These are phyloP conservation scores for Anguilla rostrata DNA, from an alignment of 2,113 vertebrate genomes.

Conservation along the genomic window DNA sequence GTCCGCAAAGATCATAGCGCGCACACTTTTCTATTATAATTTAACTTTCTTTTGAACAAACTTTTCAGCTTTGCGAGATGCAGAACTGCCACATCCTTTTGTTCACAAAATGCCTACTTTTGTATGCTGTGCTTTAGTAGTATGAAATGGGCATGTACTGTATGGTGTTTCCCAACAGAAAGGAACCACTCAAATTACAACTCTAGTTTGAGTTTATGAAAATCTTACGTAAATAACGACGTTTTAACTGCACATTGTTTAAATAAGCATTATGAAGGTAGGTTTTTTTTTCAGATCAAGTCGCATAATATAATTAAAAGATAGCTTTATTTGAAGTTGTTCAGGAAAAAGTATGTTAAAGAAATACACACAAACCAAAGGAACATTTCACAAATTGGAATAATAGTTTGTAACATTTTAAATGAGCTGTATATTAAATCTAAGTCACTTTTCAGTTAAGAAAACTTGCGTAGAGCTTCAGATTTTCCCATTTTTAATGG, in stretches of 20 bases:
- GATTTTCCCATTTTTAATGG: not conserved
- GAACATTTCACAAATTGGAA: constrained; percentile 33
- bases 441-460: constrained; percentile 13
- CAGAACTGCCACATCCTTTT: not conserved
- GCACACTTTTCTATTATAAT: not conserved
- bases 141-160: not conserved
- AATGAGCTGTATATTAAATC: constrained; percentile 19
- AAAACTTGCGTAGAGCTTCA: constrained; percentile 1
- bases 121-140: not conserved
- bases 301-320: constrained; percentile 21
- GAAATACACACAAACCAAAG: constrained; percentile 52
- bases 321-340: constrained; percentile 39
- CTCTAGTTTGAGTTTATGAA: not conserved
- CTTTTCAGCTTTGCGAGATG: not conserved
- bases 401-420: not conserved
- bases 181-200: not conserved
- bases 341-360: constrained; percentile 14
- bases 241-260: no score
- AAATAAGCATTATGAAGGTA: not conserved
- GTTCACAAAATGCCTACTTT: not conserved
- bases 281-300: not conserved
- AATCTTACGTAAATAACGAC: not conserved
- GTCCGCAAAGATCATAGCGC: not conserved
- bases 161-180: not conserved
- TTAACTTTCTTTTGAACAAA: not conserved